These are phyloP conservation scores for Ornithoptera alexandrae DNA, from an alignment of 2,888 invertebrate species.

Conservation along the genomic window DNA sequence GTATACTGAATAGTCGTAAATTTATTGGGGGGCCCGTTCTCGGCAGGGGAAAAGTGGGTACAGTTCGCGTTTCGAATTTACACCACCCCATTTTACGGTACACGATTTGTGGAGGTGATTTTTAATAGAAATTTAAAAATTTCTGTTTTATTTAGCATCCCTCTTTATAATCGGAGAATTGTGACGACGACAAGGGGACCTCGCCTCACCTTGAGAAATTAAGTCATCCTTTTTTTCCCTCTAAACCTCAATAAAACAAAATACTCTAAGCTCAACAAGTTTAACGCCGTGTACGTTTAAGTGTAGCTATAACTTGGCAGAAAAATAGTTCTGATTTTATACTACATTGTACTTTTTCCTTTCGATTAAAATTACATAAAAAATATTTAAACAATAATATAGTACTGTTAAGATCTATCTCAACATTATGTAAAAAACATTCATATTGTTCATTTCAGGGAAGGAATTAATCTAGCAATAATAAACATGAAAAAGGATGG, in stretches of 20 bases:
- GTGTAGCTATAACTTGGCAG: no score
- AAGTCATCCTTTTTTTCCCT: no score
- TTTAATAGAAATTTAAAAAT: slow-evolving; percentile 68
- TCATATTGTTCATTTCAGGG: slow-evolving; percentile 73
- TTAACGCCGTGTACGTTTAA: no score
- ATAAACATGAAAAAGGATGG: slow-evolving; percentile 93
- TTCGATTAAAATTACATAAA: no score
- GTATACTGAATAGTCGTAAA: slow-evolving; percentile 74
- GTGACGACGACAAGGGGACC: slow-evolving; percentile 23
- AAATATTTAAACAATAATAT: no score
- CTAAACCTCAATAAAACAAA: no score
- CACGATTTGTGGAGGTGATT: slow-evolving; percentile 64
- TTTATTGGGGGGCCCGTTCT: slow-evolving; percentile 55
- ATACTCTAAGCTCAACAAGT: no score
- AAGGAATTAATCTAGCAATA: slow-evolving; percentile 94
- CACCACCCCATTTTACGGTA: slow-evolving; percentile 61
- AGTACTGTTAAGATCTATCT: no score
- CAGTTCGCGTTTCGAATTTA: slow-evolving; percentile 64
- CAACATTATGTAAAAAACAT: no score
- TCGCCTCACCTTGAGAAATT: no score
- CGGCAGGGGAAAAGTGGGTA: slow-evolving; percentile 54
- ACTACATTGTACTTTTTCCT: no score
- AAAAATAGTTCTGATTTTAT: no score
- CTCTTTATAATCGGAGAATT: slow-evolving; percentile 46
- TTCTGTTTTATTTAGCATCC: slow-evolving; percentile 62